Evolutionary conservation across 2,797 vertebrate species (phyloP).

Genomic region (Bucorvus abyssinicus): DNA sequence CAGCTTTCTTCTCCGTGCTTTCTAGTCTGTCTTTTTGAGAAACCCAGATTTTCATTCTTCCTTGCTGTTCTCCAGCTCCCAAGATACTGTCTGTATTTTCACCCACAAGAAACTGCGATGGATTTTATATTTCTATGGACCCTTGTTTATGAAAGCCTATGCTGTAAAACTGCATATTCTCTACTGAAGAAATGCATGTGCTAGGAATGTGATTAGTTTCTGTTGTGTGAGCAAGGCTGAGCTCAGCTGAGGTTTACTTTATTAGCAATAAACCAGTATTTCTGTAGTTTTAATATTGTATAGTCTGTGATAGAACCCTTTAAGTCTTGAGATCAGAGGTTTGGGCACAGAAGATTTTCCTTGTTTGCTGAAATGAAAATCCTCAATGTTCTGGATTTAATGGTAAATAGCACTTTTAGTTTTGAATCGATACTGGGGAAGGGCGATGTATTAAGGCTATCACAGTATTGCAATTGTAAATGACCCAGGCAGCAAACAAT

Average conservation of each 20-base stretch:
- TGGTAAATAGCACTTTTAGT: neutral
- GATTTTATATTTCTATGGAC: neutral
- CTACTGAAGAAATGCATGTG: neutral
- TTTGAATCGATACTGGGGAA: neutral
- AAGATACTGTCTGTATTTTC: neutral
- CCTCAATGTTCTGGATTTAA: neutral
- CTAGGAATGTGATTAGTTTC: neutral
- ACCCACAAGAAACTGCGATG: neutral
- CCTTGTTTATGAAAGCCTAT: neutral
- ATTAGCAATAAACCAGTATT: neutral
- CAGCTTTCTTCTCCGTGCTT: neutral
- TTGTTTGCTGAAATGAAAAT: neutral
- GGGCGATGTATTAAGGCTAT: neutral
- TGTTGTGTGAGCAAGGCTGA: neutral
- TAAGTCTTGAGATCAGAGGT: neutral
- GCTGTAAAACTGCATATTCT: neutral
- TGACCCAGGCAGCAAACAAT: neutral
- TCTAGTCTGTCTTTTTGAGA: neutral
- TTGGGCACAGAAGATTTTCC: neutral
- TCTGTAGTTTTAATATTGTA: neutral
- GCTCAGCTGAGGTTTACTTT: neutral
- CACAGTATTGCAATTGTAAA: neutral
- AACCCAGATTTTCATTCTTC: neutral
- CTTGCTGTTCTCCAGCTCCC: neutral
- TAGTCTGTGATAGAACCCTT: neutral